Evolutionary conservation across 2,113 vertebrate genomes (phyloP).

Genomic region (Neoarius graeffei): DNA sequence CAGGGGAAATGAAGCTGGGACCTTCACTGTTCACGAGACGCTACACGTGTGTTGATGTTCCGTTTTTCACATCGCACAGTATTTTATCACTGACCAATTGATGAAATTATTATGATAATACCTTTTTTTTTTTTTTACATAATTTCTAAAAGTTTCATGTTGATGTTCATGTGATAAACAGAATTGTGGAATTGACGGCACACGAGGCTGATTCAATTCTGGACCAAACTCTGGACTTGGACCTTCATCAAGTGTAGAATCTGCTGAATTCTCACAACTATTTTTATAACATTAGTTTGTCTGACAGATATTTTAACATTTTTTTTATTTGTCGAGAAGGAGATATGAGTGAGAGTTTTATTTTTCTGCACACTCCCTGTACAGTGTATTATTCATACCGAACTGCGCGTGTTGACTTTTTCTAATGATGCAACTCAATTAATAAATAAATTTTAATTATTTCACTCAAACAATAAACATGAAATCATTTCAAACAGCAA

Average conservation of each 20-base stretch:
- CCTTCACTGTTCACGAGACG: background rate
- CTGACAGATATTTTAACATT: background rate
- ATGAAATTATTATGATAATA: background rate
- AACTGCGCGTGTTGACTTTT: background rate
- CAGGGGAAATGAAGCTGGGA: background rate
- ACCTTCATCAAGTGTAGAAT: background rate
- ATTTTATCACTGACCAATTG: background rate
- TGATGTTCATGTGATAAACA: background rate
- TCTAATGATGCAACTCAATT: background rate
- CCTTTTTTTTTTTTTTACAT: background rate
- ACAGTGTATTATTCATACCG: background rate
- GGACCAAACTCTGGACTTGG: background rate
- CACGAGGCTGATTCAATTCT: background rate
- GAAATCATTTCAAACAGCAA: background rate
- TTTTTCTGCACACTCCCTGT: background rate
- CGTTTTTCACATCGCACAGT: background rate
- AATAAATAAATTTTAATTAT: background rate
- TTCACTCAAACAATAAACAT: background rate
- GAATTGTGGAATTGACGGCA: background rate
- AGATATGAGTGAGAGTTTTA: background rate
- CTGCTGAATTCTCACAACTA: background rate
- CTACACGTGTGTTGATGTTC: background rate
- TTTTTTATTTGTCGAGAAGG: background rate
- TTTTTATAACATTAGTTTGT: background rate
- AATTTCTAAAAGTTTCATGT: background rate